Evolutionary conservation across 2,888 invertebrate species (phyloP).

Genomic region (Punctoribates punctum): DNA sequence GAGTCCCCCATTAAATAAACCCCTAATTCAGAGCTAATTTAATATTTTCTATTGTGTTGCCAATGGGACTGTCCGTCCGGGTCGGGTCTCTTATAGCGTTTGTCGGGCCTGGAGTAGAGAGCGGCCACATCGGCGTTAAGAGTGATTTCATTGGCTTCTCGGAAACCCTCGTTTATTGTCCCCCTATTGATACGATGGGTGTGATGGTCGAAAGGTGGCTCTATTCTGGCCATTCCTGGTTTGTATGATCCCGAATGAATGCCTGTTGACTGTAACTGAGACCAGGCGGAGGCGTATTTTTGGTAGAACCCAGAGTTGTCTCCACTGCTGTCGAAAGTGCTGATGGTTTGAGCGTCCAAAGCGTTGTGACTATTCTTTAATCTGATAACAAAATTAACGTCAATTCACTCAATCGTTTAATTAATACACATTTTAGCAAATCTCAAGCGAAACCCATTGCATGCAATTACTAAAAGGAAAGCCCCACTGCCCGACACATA

Average conservation of each 20-base stretch:
- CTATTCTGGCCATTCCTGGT: conserved; percentile 27
- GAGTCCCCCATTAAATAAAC: conserved; percentile 2
- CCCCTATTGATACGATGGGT: conserved; percentile 12
- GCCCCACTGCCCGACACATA: conserved; percentile 4
- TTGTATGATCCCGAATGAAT: conserved; percentile 45
- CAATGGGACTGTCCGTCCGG: conserved; percentile 34
- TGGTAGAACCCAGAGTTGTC: conserved; percentile 68
- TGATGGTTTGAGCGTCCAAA: conserved; percentile 46
- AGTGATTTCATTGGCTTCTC: conserved; percentile 44
- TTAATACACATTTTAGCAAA: neutral
- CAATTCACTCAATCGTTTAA: neutral
- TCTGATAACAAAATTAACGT: conserved; percentile 33
- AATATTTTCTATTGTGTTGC: conserved; percentile 37
- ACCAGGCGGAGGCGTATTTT: conserved; percentile 85
- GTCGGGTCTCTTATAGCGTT: conserved; percentile 32
- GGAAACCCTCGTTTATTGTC: conserved; percentile 43
- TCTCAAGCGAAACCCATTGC: neutral
- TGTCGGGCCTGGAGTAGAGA: conserved; percentile 42
- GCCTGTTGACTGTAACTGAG: conserved; percentile 37
- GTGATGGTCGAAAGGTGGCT: conserved; percentile 12
- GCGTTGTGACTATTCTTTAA: conserved; percentile 43
- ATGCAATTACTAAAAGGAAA: neutral
- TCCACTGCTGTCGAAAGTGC: conserved; percentile 46
- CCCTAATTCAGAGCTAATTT: conserved; percentile 26
- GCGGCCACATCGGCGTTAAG: conserved; percentile 44